Evolutionary conservation across 2,797 vertebrate species (phyloP).

Genomic region (Sternarchorhynchus goeldii): DNA sequence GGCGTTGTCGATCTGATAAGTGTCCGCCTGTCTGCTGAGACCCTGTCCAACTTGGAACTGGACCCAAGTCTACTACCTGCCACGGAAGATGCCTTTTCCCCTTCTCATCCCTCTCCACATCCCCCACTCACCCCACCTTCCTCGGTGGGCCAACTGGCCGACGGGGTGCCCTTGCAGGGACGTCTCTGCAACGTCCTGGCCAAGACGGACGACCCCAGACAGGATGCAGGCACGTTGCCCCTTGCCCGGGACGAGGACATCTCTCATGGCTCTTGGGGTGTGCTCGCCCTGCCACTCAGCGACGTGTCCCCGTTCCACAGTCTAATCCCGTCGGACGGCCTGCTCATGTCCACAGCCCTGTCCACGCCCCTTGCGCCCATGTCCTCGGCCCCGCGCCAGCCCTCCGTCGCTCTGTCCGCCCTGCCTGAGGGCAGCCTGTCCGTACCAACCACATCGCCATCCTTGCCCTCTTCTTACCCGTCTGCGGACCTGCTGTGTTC

Average conservation of each 20-base stretch:
- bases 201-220: constrained; percentile 38
- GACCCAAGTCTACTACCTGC: constrained; percentile 90
- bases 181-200: constrained; percentile 32
- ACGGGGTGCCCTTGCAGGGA: constrained; percentile 41
- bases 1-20: constrained; percentile 93
- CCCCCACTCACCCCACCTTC: constrained; percentile 84
- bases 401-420: constrained; percentile 90
- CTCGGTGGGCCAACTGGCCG: constrained; percentile 67
- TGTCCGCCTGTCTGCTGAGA: constrained; percentile 89
- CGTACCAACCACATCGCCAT: constrained; percentile 41
- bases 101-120: constrained; percentile 90
- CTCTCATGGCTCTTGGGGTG: constrained; percentile 54
- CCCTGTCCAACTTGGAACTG: constrained; percentile 93
- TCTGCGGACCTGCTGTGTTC: constrained; percentile 85
- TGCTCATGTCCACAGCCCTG: constrained; percentile 57
- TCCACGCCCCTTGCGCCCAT: constrained; percentile 50
- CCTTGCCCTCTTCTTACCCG: constrained; percentile 73
- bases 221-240: constrained; percentile 24
- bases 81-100: constrained; percentile 84
- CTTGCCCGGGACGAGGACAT: constrained; percentile 49
- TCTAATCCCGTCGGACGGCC: constrained; percentile 51
- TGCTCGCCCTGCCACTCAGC: constrained; percentile 51
- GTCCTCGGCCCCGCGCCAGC: constrained; percentile 67
- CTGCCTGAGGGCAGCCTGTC: constrained; percentile 91
- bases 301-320: constrained; percentile 54